Conservation (phyloP, 2,113 vertebrate genomes). For the Piprites chloris region DNA sequence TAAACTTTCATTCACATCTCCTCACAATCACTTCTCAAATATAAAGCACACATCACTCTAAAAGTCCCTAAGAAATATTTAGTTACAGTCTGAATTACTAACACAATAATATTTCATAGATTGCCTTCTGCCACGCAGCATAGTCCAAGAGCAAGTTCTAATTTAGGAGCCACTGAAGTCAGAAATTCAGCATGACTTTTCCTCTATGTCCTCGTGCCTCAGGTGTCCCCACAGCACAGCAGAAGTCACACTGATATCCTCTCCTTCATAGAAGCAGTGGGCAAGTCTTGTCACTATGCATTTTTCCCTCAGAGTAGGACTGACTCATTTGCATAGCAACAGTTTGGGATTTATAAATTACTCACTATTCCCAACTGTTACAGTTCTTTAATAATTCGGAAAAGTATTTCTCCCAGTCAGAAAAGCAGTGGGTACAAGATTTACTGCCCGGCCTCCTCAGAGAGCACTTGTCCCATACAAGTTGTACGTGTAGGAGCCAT, state of each 20-base stretch:
- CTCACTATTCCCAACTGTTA: not conserved
- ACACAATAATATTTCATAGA: not conserved
- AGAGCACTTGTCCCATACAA: not conserved
- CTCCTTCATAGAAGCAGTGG: not conserved
- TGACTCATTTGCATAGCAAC: not conserved
- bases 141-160: not conserved
- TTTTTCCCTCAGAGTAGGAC: not conserved
- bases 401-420: not conserved
- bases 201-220: not conserved
- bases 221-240: not conserved
- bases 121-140: not conserved
- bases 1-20: not conserved
- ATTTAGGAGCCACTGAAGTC: not conserved
- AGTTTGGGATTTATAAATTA: not conserved
- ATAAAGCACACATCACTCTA: not conserved
- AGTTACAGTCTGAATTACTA: not conserved
- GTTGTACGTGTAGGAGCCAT: not conserved
- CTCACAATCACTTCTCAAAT: not conserved
- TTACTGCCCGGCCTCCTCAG: not conserved
- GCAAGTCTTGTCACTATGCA: not conserved
- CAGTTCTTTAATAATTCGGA: not conserved
- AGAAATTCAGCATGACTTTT: not conserved
- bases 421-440: not conserved
- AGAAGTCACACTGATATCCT: rapidly evolving
- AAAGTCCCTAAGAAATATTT: not conserved